Evolutionary conservation across 1,140 invertebrate species (phyloP), one percentile per base, ranked within the genome.

Genomic region (Procambarus virginalis): DNA sequence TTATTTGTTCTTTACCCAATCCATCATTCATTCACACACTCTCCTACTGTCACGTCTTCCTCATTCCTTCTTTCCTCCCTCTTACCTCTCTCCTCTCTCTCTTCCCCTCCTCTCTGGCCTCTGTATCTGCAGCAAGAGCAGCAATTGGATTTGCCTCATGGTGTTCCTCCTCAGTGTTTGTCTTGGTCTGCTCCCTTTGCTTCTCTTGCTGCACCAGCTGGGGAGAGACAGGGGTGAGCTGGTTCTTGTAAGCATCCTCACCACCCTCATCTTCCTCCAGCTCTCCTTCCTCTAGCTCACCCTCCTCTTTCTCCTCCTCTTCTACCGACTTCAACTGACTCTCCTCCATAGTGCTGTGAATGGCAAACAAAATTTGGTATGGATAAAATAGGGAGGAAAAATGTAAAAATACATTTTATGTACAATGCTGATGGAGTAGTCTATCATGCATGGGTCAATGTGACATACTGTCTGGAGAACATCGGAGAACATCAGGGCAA

Each of bases 221-320:
- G 10, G 64, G 60, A 20, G 82, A 14, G 34, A 34, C 34, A 12
- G 51, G 12, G 49, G 10, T 68, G 55, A n/a, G 34, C 77, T 3
- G 14, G 64, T 73, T 45, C 78, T 51, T 49, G 45, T n/a, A n/a
- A 6, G 14, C 10, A 22, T 70, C 48, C 46, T 80, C 78, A 20
- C 86, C 86, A 22, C 78, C 76, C 6, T 87, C 86, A n/a, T 87
- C 86, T 10, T 87, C 86, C 22, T 87, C 86, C 34, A 87, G 60
- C 49, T 87, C 86, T 55, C 86, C 86, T 12, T 87, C 86, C 49
- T 87, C 86, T 45, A 87, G 78, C 55, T 87, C 86, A 12, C 86
- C 86, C 9, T 87, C 86, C 70, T 87, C 78, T 58, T 87, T 81
- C 48, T 87, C 85, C 34, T 87, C 85, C 45, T 87, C 86, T 73